Percentiles rank a stretch among this genome's conserved stretches.
phyloP scores from a whole-genome alignment of 2,113 vertebrate species.

The Bungarus multicinctus region DNA sequence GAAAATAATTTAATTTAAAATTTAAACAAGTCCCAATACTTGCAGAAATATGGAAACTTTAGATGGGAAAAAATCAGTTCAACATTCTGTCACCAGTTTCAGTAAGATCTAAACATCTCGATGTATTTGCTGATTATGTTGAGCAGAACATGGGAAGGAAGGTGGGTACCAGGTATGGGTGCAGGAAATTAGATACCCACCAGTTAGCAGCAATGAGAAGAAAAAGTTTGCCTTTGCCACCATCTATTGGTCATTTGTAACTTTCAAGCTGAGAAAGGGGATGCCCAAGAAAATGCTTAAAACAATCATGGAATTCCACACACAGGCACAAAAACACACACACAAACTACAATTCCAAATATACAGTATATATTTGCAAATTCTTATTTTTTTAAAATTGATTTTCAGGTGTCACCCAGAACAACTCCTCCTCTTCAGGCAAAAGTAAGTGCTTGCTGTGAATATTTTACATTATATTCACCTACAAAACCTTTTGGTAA shows the following conservation, averaged over 20 bases:
- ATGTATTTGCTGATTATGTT: not conserved
- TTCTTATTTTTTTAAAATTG: constrained; percentile 7
- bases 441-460: constrained; percentile 69
- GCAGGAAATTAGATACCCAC: not conserved
- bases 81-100: not conserved
- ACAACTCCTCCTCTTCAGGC: constrained; percentile 78
- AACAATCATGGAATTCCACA: not conserved
- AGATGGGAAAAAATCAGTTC: not conserved
- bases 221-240: not conserved
- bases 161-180: not conserved
- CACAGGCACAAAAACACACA: not conserved
- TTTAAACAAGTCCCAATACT: not conserved
- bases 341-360: not conserved
- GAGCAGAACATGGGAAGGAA: not conserved
- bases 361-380: not conserved
- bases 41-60: not conserved
- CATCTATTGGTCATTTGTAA: not conserved
- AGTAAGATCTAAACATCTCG: not conserved
- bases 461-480: not conserved
- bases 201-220: not conserved
- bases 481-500: not conserved
- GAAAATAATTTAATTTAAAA: not conserved
- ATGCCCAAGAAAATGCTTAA: not conserved
- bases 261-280: not conserved
- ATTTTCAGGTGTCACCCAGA: constrained; percentile 76